Base-by-base conservation (phyloP, 2,113 vertebrate genomes). In the Paradoxurus hermaphroditus region DNA sequence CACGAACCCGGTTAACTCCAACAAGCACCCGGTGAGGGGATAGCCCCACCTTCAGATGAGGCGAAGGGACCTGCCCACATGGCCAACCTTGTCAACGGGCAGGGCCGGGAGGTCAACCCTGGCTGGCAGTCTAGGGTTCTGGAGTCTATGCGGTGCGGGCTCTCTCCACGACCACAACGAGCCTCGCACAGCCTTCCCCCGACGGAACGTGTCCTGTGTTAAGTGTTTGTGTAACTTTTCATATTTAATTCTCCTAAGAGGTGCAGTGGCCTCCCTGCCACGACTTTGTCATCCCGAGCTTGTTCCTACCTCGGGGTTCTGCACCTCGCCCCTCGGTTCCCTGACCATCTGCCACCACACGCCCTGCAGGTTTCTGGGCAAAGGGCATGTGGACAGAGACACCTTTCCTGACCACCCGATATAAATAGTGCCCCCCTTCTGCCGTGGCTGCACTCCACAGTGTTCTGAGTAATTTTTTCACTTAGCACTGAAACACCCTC, bases 351-450 rank as follows among this genome's bases (percentile, higher is more conserved):
- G 8, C 44, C 4, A 3, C 10, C 27, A 7, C 8, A 11, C 4
- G 9, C 31, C 13, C 81, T 70, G 12, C 49, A 81, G 62, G 15
- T 31, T 49, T 63, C 29, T 4, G 31, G 3, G 25, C 31, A 51
- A 79, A 82, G n/a, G 4, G 41, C 53, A 13, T 1, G 0, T 5
- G 68, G 46, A 8, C 19, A 41, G 73, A 62, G 6, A 21, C 0
- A 1, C 34, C 79, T 75, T 46, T 9, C 49, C 82, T 5, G 0
- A 49, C 36, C 29, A 23, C 77, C 6, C 7, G 1, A 1, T n/a
- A 5, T 13, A 41, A 27, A n/a, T 11, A 23, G 53, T 8, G 34
- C 0, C 12, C 23, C n/a, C 1, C 1, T 15, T 34, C 13, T 4
- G 1, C 62, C 65, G 8, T 2, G 44, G n/a, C 86, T 41, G 13